phyloP scores from a whole-genome alignment of 2,797 vertebrate genomes.

The Mormyrops boulengeri region DNA sequence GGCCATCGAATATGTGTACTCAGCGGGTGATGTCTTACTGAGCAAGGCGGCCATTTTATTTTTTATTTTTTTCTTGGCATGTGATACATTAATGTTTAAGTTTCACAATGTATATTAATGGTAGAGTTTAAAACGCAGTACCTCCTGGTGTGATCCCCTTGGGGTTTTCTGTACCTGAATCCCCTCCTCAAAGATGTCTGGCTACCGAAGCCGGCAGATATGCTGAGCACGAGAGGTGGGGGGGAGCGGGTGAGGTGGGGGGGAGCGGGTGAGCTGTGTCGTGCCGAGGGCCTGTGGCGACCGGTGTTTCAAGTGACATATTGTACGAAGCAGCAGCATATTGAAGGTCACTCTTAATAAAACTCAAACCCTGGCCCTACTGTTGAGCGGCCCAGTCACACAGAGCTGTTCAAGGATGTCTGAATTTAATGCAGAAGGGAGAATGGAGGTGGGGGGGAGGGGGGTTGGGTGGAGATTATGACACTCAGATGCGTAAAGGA shows the following conservation, averaged over 20 bases:
- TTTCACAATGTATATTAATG: neutral
- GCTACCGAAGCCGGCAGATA: neutral
- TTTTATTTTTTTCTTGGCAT: neutral
- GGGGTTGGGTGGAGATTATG: conserved; percentile 19
- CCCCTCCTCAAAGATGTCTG: neutral
- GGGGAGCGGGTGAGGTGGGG: conserved; percentile 12
- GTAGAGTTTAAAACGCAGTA: neutral
- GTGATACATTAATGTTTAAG: conserved; percentile 7
- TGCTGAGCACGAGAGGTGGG: neutral
- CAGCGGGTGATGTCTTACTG: neutral
- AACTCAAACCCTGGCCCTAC: conserved; percentile 33
- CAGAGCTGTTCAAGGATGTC: conserved; percentile 33
- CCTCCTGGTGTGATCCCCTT: neutral
- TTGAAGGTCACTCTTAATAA: conserved; percentile 47
- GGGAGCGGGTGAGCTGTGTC: conserved; percentile 16
- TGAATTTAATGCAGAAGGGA: conserved; percentile 28
- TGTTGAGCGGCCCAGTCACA: conserved; percentile 22
- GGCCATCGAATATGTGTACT: neutral
- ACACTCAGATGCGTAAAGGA: conserved; percentile 31
- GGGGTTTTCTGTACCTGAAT: neutral
- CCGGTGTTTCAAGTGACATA: conserved; percentile 31
- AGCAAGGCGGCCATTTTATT: neutral
- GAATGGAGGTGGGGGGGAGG: neutral
- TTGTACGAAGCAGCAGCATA: conserved; percentile 34
- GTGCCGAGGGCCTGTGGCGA: conserved; percentile 27